Conservation (phyloP, 2,888 invertebrate species). For the Gonocerus acuteangulatus region DNA sequence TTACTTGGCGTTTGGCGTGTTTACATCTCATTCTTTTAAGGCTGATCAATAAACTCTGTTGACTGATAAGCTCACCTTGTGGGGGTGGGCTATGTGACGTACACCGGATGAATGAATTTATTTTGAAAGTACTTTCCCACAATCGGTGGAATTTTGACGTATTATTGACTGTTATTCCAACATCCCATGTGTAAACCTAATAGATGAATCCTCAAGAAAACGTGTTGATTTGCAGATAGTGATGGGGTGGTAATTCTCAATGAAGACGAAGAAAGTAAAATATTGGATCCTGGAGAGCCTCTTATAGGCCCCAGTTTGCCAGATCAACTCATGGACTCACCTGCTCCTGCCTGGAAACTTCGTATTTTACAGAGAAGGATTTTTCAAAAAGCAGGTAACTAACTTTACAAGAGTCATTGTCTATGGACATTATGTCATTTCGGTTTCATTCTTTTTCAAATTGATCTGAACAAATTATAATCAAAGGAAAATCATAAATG, state of each 20-base stretch:
- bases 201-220: neutral
- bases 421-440: neutral
- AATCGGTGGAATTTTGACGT: neutral
- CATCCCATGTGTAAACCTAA: neutral
- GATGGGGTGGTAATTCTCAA: slow-evolving; percentile 19
- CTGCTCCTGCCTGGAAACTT: slow-evolving; percentile 25
- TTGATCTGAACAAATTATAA: too few species aligned
- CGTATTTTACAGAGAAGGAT: slow-evolving; percentile 23
- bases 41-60: slow-evolving; percentile 14
- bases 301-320: slow-evolving; percentile 25
- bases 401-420: neutral
- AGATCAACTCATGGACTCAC: slow-evolving; percentile 28
- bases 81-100: slow-evolving; percentile 20
- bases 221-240: slow-evolving; percentile 25
- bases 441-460: neutral
- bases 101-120: slow-evolving; percentile 24
- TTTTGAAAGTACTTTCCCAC: slow-evolving; percentile 5
- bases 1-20: neutral
- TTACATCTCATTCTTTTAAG: neutral
- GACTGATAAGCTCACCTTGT: slow-evolving; percentile 19
- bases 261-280: slow-evolving; percentile 23
- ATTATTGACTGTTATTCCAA: neutral
- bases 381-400: slow-evolving; percentile 4
- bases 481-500: too few species aligned
- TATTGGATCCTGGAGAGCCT: slow-evolving; percentile 24